phyloP scores from a whole-genome alignment of 64 coral and sea anemone genomes.

The Porites lutea region DNA sequence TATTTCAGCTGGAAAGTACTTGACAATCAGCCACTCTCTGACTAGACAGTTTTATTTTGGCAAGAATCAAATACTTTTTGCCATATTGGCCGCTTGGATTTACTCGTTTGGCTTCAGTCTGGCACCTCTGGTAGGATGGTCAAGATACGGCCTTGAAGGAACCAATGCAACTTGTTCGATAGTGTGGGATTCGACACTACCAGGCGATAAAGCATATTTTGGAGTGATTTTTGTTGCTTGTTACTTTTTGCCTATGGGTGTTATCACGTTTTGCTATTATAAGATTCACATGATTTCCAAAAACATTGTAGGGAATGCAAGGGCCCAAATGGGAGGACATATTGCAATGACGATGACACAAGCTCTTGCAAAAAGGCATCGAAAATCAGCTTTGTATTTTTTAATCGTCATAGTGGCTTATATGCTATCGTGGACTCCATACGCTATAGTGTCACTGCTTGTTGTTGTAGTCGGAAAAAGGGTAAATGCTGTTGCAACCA shows the following conservation, averaged over 20 bases:
- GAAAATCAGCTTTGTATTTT: constrained; percentile 32
- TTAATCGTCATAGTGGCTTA: constrained; percentile 36
- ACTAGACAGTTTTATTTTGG: constrained; percentile 24
- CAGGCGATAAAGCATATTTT: constrained; percentile 41
- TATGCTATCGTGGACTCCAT: constrained; percentile 49
- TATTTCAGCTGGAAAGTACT: constrained; percentile 56
- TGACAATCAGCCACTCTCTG: constrained; percentile 49
- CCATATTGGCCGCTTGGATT: constrained; percentile 21
- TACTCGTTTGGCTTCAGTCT: constrained; percentile 49
- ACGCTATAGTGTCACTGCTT: constrained; percentile 31
- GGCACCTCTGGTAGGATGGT: constrained; percentile 43
- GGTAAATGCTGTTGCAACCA: not conserved
- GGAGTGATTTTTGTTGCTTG: constrained; percentile 39
- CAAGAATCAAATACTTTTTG: constrained; percentile 1
- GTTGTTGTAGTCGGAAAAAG: not conserved
- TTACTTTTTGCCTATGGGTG: constrained; percentile 47
- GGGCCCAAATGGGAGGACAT: not conserved
- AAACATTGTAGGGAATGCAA: constrained; percentile 9
- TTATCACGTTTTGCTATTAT: constrained; percentile 54
- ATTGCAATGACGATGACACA: constrained; percentile 5
- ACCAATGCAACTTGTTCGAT: constrained; percentile 60
- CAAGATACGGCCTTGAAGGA: constrained; percentile 50
- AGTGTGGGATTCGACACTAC: constrained; percentile 7
- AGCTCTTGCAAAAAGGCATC: constrained; percentile 30
- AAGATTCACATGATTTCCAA: constrained; percentile 44